Percentiles rank a stretch among this genome's conserved stretches.
These are phyloP conservation scores for Maconellicoccus hirsutus DNA, from an alignment of 1,140 invertebrate species.

Conservation along the genomic window DNA sequence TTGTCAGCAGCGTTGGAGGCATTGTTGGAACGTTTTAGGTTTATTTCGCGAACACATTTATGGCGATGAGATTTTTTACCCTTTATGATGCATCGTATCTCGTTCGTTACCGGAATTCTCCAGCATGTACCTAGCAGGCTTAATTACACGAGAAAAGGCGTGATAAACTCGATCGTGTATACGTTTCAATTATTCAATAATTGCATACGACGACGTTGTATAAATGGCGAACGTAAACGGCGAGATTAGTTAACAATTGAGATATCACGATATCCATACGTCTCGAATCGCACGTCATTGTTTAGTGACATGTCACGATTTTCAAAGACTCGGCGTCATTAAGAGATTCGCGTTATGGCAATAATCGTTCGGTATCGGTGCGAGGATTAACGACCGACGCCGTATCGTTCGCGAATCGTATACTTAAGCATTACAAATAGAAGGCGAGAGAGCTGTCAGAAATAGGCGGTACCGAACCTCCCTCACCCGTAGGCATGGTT, in stretches of 20 bases:
- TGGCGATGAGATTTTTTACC: too few relatives aligned
- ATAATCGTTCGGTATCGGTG: too few relatives aligned
- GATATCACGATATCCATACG: background rate
- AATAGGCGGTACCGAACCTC: slow-evolving; percentile 13
- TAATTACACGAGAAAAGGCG: background rate
- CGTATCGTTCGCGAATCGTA: slow-evolving; percentile 10
- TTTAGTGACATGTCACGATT: slow-evolving; percentile 8
- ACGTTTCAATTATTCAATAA: background rate
- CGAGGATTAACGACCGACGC: too few relatives aligned
- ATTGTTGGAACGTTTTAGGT: too few relatives aligned
- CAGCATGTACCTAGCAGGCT: background rate
- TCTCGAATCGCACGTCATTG: slow-evolving; percentile 2
- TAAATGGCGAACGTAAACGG: background rate
- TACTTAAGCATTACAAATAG: background rate
- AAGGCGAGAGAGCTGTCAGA: background rate
- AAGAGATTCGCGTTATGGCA: background rate
- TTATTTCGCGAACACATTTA: too few relatives aligned
- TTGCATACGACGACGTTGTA: background rate
- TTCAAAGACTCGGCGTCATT: background rate
- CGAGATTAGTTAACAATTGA: slow-evolving; percentile 9
- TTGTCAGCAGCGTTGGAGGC: too few relatives aligned
- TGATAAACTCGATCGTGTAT: background rate
- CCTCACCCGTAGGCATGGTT: background rate
- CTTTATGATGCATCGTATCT: too few relatives aligned
- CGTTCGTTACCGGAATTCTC: background rate